phyloP scores from a whole-genome alignment of 2,113 vertebrate species.

The Struthidea cinerea region DNA sequence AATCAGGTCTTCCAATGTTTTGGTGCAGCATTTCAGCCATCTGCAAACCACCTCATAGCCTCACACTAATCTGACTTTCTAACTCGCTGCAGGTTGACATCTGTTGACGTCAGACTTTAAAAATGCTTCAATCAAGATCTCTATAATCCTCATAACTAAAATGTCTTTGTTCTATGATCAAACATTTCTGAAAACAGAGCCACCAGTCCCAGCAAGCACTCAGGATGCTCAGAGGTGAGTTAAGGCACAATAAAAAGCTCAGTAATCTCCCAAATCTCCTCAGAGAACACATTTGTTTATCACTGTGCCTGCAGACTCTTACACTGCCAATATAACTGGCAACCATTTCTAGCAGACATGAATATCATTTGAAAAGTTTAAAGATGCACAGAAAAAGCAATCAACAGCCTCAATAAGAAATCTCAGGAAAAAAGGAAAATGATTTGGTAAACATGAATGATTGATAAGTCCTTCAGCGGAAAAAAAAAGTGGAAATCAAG shows the following conservation, averaged over 20 bases:
- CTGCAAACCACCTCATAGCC: slow-evolving; percentile 8
- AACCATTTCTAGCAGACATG: slow-evolving; percentile 32
- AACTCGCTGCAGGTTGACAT: background rate
- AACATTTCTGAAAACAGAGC: slow-evolving; percentile 22
- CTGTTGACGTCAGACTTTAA: background rate
- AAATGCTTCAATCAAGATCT: slow-evolving; percentile 23
- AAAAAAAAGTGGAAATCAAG: background rate
- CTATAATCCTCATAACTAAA: slow-evolving; percentile 4
- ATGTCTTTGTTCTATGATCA: slow-evolving; percentile 28
- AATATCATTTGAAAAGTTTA: slow-evolving; percentile 7
- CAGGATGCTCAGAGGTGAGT: slow-evolving; percentile 34
- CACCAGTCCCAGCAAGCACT: slow-evolving; percentile 5
- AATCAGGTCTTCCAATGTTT: background rate
- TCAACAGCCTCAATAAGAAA: background rate
- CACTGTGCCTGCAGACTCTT: slow-evolving; percentile 27
- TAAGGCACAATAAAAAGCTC: slow-evolving; percentile 37
- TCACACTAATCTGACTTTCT: slow-evolving; percentile 29
- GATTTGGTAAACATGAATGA: slow-evolving; percentile 1
- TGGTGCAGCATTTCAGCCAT: background rate
- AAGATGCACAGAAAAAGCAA: slow-evolving; percentile 2
- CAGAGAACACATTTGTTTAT: slow-evolving; percentile 31
- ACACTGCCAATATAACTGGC: background rate
- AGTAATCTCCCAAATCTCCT: slow-evolving; percentile 43
- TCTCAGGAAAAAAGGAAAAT: background rate
- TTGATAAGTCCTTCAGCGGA: background rate